A percentile compares a stretch with the other conserved stretches of the same genome.
Evolutionary conservation across 2,888 invertebrate genomes (phyloP).

Genomic region (Eilema sororculum): DNA sequence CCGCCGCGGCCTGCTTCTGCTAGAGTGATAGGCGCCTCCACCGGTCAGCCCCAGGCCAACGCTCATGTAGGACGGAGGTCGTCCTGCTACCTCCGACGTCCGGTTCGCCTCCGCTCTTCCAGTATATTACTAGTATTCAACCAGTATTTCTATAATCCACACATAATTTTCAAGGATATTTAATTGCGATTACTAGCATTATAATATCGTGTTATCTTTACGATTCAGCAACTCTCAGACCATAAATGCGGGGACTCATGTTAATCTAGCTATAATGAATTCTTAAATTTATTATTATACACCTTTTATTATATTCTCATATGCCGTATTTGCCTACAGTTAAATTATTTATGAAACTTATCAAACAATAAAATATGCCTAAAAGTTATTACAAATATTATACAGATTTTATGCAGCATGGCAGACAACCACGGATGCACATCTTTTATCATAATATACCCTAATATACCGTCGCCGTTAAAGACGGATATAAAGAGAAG

Average conservation of each 20-base stretch:
- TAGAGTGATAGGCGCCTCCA: too few species aligned
- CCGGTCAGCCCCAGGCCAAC: too few species aligned
- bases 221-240: not conserved
- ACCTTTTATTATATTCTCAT: not conserved
- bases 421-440: too few species aligned
- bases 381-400: too few species aligned
- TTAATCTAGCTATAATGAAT: not conserved
- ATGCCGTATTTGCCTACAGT: not conserved
- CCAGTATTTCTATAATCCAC: not conserved
- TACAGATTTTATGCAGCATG: not conserved
- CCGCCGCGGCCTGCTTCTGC: too few species aligned
- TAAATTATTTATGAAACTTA: not conserved
- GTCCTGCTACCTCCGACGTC: too few species aligned
- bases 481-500: too few species aligned
- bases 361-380: not conserved
- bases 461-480: too few species aligned
- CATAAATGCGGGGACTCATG: not conserved
- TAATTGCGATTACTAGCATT: conserved; percentile 1
- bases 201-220: not conserved
- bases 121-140: not conserved
- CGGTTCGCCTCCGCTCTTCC: too few species aligned
- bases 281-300: not conserved
- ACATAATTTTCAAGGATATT: not conserved
- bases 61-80: too few species aligned
- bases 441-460: too few species aligned